Evolutionary conservation across 1,140 invertebrate genomes (phyloP).

Genomic region (Musca vetustissima): DNA sequence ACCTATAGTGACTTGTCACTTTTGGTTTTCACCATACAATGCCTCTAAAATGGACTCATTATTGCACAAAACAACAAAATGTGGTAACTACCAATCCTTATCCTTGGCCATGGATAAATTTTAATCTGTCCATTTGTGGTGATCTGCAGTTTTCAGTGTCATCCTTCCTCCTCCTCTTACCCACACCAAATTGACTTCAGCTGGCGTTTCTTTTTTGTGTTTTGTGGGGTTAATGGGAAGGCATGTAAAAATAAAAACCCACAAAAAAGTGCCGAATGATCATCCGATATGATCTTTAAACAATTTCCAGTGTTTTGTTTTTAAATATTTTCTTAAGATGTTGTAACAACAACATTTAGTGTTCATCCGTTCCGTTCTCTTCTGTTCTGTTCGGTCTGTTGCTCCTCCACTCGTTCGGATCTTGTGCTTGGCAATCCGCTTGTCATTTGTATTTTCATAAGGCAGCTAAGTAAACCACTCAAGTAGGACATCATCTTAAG

Average conservation of each 20-base stretch:
- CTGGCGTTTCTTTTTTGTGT: too few relatives aligned
- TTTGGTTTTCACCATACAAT: slow-evolving; percentile 14
- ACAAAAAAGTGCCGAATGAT: slow-evolving; percentile 8
- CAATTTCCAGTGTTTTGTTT: slow-evolving; percentile 2
- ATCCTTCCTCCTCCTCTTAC: background rate
- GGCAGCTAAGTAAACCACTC: slow-evolving; percentile 56
- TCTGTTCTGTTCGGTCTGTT: slow-evolving; percentile 30
- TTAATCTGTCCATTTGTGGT: slow-evolving; percentile 1
- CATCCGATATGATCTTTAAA: slow-evolving; percentile 20
- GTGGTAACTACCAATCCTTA: background rate
- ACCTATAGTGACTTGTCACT: slow-evolving; percentile 54
- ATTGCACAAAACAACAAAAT: slow-evolving; percentile 2
- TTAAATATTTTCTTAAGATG: slow-evolving; percentile 19
- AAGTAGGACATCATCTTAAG: slow-evolving; percentile 46
- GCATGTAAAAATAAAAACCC: background rate
- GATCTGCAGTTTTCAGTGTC: background rate
- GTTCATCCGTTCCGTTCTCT: background rate
- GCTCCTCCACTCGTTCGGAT: too few relatives aligned
- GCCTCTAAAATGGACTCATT: slow-evolving; percentile 31
- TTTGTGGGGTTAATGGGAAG: too few relatives aligned
- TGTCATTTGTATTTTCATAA: slow-evolving; percentile 53
- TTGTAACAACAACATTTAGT: slow-evolving; percentile 16
- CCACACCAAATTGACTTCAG: too few relatives aligned
- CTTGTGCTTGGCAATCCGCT: slow-evolving; percentile 29
- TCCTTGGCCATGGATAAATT: background rate